Base-by-base conservation (phyloP, 1,140 invertebrate genomes). In the Lineus longissimus region DNA sequence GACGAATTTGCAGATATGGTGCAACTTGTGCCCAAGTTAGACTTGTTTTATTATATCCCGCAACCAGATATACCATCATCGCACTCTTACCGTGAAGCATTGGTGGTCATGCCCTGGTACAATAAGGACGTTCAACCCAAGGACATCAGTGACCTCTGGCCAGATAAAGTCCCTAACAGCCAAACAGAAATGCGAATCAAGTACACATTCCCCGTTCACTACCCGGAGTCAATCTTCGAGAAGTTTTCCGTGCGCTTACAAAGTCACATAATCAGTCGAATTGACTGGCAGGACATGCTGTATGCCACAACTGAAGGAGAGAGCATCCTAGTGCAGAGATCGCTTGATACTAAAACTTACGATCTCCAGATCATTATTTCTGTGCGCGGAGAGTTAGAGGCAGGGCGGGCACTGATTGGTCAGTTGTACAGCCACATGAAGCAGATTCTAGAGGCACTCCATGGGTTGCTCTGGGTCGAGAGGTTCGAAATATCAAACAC, bases 101-200 rank as follows among this genome's bases (percentile, higher is more conserved):
- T 81, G 17, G 66, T 78, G 57, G 77, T 78, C 1, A 56, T 80
- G 9, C 78, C 78, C 0, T 78, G 70, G 74, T 80, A 74, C 66
- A 77, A 74, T 62, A 68, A 59, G n/a, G 73, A 75, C 27, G 45
- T 67, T 0, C 19, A 40, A 6, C 29, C 57, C 25, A 47, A 55
- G 7, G 63, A 72, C 9, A 27, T 78, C 2, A 41, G 59, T 1
- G 71, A 73, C n/a, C 55, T 69, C 27, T 78, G 76, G 73, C 64
- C 73, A 23, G 61, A 62, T n/a, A 59, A 43, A 13, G n/a, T 60
- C 2, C 29, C 62, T 36, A 43, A 58, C 43, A 47, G 64, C 2
- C 55, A 64, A 41, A 66, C 71, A 25, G 70, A 74, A 33, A 51
- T 69, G 17, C 58, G 58, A n/a, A 58, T 75, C 2, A 57, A 65